These are phyloP conservation scores for Tetraneura akinire DNA, from an alignment of 1,140 invertebrate species.

Conservation along the genomic window DNA sequence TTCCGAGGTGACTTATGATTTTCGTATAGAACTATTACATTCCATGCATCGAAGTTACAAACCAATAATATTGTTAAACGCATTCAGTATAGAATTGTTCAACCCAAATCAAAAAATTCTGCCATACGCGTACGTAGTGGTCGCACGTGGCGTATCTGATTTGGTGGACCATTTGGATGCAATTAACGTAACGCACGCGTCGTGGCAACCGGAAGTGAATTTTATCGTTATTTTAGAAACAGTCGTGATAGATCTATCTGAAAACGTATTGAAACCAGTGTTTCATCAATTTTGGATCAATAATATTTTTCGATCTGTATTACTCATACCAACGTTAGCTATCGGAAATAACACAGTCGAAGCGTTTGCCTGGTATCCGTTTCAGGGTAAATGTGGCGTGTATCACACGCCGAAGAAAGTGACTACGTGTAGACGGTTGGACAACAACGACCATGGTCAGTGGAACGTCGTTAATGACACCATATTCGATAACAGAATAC, in stretches of 20 bases:
- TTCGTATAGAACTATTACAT: neutral
- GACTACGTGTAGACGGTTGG: neutral
- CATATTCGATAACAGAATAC: neutral
- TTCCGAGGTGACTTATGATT: neutral
- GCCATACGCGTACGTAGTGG: neutral
- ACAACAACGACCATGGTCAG: neutral
- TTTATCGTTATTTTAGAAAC: neutral
- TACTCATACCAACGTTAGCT: neutral
- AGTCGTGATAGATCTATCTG: neutral
- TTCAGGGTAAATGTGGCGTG: neutral
- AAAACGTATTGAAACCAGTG: neutral
- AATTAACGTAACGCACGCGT: neutral
- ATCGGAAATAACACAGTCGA: neutral
- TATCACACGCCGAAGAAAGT: neutral
- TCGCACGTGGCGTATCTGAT: neutral
- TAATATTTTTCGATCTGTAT: neutral
- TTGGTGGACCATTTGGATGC: neutral
- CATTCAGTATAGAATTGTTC: neutral
- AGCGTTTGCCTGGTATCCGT: constrained; percentile 22
- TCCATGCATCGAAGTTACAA: neutral
- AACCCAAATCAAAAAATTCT: neutral
- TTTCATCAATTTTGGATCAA: neutral
- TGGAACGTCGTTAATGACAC: neutral
- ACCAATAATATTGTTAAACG: neutral
- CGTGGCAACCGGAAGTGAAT: constrained; percentile 1